Conservation (phyloP, 2,797 vertebrate genomes). For the Adelosebastes latens region DNA sequence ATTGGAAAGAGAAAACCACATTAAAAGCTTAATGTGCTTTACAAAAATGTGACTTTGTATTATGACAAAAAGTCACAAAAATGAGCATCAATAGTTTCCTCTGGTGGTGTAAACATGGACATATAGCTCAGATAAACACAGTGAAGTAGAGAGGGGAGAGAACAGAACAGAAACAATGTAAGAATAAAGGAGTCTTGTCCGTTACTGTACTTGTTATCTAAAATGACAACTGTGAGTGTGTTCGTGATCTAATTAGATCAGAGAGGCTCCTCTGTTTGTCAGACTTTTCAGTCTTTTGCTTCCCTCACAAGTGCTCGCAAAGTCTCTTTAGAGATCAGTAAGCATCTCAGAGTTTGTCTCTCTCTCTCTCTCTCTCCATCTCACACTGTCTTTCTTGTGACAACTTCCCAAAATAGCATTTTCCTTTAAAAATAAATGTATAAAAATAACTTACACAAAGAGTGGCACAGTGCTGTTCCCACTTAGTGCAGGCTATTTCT, state of each 20-base stretch:
- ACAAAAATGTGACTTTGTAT: neutral
- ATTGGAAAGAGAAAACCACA: neutral
- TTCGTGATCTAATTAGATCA: slow-evolving; percentile 24
- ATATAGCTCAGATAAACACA: neutral
- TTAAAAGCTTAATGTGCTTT: neutral
- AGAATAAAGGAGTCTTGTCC: neutral
- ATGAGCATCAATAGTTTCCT: neutral
- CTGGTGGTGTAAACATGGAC: neutral
- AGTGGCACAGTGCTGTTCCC: neutral
- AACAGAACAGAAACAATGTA: neutral
- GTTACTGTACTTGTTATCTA: neutral
- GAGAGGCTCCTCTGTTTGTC: neutral
- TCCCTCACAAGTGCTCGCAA: slow-evolving; percentile 23
- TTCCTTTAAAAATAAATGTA: slow-evolving; percentile 29
- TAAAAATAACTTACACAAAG: slow-evolving; percentile 33
- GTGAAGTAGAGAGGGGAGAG: neutral
- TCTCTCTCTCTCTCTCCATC: too few relatives aligned
- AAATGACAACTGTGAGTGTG: slow-evolving; percentile 14
- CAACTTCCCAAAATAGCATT: slow-evolving; percentile 48
- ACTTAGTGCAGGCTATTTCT: neutral
- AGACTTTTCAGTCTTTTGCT: slow-evolving; percentile 7
- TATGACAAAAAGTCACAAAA: neutral
- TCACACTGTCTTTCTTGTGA: slow-evolving; percentile 14
- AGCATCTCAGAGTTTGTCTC: neutral
- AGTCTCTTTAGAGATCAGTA: slow-evolving; percentile 23